A percentile compares a stretch with the other conserved stretches of the same genome.
These are phyloP conservation scores for Augochlora pura DNA, from an alignment of 1,140 invertebrate genomes.

Conservation along the genomic window DNA sequence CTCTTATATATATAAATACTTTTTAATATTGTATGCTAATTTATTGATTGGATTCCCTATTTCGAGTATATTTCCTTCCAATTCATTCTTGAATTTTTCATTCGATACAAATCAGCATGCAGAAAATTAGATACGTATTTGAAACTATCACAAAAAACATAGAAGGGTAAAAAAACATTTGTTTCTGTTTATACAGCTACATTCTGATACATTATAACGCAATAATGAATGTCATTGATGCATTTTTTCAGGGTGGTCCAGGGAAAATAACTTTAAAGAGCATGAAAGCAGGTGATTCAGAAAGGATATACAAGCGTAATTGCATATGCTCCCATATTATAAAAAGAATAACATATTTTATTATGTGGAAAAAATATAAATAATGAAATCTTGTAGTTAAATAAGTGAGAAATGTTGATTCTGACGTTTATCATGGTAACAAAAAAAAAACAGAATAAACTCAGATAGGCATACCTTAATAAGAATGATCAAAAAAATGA, in stretches of 20 bases:
- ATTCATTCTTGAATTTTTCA: not conserved
- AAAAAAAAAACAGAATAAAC: constrained; percentile 58
- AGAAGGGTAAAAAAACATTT: constrained; percentile 25
- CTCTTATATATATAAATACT: too few species aligned
- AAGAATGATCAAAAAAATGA: constrained; percentile 45
- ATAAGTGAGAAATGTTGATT: constrained; percentile 63
- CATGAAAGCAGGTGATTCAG: constrained; percentile 56
- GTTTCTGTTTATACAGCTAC: constrained; percentile 35
- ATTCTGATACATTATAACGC: not conserved
- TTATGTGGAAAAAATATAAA: constrained; percentile 75
- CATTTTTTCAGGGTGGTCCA: constrained; percentile 76
- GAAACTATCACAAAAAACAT: constrained; percentile 30
- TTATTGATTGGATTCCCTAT: not conserved
- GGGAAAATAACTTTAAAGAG: constrained; percentile 77
- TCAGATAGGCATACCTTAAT: constrained; percentile 52
- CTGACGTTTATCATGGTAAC: constrained; percentile 63
- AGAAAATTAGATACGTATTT: constrained; percentile 12
- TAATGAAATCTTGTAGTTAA: constrained; percentile 68
- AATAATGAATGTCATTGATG: constrained; percentile 44
- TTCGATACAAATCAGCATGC: constrained; percentile 33
- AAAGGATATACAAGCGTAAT: constrained; percentile 62
- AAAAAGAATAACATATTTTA: constrained; percentile 76
- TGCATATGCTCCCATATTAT: constrained; percentile 64
- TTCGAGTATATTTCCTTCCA: not conserved
- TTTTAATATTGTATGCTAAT: constrained; percentile 27